Conservation (phyloP, 1,140 invertebrate species). For the Nasonia giraulti region DNA sequence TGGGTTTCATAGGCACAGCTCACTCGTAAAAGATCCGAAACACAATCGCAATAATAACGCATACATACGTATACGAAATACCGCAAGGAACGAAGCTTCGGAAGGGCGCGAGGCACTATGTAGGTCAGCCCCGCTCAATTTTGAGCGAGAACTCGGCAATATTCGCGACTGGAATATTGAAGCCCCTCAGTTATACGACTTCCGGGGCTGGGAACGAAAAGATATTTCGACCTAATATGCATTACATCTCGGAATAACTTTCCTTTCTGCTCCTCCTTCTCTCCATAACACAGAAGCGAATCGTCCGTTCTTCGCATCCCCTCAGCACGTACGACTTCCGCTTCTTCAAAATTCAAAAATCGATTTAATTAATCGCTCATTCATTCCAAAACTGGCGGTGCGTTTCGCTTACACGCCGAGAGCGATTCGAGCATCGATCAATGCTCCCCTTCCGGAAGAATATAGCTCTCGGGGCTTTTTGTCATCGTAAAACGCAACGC, state of each 20-base stretch:
- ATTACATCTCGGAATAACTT: not conserved
- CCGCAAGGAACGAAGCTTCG: not conserved
- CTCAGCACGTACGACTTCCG: too few species aligned
- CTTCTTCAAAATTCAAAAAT: too few species aligned
- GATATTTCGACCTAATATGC: conserved; percentile 1
- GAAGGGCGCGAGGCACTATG: not conserved
- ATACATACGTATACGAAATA: not conserved
- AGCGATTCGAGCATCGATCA: not conserved
- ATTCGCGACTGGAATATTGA: not conserved
- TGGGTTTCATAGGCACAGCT: too few species aligned
- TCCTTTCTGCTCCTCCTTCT: not conserved
- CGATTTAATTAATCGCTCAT: not conserved
- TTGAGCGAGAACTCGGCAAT: not conserved
- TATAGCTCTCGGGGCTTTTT: not conserved
- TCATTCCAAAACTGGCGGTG: not conserved
- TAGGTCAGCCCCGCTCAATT: not conserved
- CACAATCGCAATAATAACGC: not conserved
- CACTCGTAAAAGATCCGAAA: too few species aligned
- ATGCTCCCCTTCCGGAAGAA: not conserved
- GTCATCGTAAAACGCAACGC: not conserved
- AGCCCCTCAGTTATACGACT: not conserved
- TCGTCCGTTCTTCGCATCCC: too few species aligned
- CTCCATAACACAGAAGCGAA: too few species aligned
- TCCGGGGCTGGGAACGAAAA: not conserved
- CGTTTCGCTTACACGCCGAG: not conserved